phyloP scores from a whole-genome alignment of 2,888 invertebrate genomes.

The Apamea sordens region DNA sequence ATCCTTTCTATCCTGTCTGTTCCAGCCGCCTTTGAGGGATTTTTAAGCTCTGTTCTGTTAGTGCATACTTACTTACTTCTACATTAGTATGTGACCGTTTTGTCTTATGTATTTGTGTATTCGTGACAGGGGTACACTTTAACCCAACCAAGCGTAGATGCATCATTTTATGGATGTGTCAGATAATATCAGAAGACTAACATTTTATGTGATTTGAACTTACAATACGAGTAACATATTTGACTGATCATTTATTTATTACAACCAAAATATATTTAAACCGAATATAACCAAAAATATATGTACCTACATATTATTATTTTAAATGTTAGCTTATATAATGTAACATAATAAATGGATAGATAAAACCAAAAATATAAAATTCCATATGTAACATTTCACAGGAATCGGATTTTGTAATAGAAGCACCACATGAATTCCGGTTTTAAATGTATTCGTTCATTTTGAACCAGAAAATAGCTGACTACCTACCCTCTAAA shows the following conservation, averaged over 20 bases:
- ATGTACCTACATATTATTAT: no score
- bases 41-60: no score
- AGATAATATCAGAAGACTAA: not conserved
- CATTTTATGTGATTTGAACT: not conserved
- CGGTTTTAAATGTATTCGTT: slow-evolving; percentile 58
- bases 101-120: not conserved
- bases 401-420: slow-evolving; percentile 22
- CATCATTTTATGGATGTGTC: not conserved
- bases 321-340: no score
- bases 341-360: no score
- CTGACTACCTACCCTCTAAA: slow-evolving; percentile 56
- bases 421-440: slow-evolving; percentile 45
- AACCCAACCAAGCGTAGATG: not conserved
- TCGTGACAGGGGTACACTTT: no score
- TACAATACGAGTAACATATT: not conserved
- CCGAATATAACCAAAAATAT: not conserved
- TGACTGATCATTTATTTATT: not conserved
- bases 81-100: not conserved
- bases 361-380: not conserved
- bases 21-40: not conserved
- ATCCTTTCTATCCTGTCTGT: not conserved
- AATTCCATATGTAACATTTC: slow-evolving; percentile 3
- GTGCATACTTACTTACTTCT: not conserved
- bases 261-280: not conserved
- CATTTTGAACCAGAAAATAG: slow-evolving; percentile 57